These are phyloP conservation scores for Brassicogethes aeneus DNA, from an alignment of 2,888 invertebrate species.

Conservation along the genomic window DNA sequence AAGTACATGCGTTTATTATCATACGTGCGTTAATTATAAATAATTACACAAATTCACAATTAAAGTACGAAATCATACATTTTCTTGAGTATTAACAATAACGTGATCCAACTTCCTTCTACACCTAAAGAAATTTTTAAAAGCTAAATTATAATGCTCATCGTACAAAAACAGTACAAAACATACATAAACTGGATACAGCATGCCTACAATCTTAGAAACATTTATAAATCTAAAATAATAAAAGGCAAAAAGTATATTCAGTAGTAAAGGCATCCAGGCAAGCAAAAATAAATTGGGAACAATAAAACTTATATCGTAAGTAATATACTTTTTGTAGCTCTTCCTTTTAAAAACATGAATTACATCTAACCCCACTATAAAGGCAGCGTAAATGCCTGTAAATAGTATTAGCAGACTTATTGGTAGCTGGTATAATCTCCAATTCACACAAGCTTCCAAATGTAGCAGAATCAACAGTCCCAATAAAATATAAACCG, in stretches of 20 bases:
- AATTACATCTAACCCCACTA: background rate
- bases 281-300: background rate
- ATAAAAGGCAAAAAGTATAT: slow-evolving; percentile 1
- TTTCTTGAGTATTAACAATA: no score
- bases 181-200: background rate
- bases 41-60: no score
- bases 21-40: no score
- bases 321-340: background rate
- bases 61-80: no score
- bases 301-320: background rate
- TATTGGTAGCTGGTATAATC: background rate
- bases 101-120: background rate
- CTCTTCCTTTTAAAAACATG: background rate
- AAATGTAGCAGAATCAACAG: background rate
- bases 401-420: background rate
- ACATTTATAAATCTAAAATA: slow-evolving; percentile 1
- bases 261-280: background rate
- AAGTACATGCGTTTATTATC: no score
- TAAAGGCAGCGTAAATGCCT: background rate
- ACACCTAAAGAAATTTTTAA: background rate
- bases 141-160: background rate
- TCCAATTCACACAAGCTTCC: background rate
- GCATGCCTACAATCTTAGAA: background rate
- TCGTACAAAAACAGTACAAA: background rate
- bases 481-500: background rate